Percentiles rank a stretch among this genome's conserved stretches.
Conservation (phyloP, 2,888 invertebrate species). For the Agrenia bidenticulata region DNA sequence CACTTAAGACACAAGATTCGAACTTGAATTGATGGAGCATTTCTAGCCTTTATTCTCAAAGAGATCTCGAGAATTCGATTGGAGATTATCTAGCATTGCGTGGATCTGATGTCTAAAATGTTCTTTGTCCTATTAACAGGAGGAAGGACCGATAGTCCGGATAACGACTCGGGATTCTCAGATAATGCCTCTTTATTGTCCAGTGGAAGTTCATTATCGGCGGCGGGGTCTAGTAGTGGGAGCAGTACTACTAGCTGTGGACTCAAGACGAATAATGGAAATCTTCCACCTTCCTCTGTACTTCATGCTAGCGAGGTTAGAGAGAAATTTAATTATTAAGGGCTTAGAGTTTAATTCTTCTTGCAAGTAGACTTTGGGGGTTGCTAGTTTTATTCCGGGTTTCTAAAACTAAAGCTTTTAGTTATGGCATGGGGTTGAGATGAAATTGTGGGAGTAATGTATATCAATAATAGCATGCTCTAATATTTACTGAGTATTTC, state of each 20-base stretch:
- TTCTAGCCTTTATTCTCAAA: background rate
- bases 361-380: too few relatives aligned
- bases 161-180: conserved; percentile 97
- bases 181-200: conserved; percentile 93
- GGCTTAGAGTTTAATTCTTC: too few relatives aligned
- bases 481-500: too few relatives aligned
- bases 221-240: conserved; percentile 69
- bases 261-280: conserved; percentile 40
- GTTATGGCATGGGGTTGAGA: too few relatives aligned
- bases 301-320: conserved; percentile 48
- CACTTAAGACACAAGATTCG: background rate
- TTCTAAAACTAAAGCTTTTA: too few relatives aligned
- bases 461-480: too few relatives aligned
- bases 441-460: too few relatives aligned
- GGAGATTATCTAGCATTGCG: background rate
- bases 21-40: background rate
- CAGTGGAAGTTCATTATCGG: conserved; percentile 90
- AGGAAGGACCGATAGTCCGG: conserved; percentile 85
- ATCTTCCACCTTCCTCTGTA: conserved; percentile 41
- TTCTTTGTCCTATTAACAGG: conserved; percentile 54
- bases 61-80: background rate
- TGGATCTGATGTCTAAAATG: conserved; percentile 12
- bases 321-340: too few relatives aligned
- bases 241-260: conserved; percentile 51
- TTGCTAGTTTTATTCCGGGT: too few relatives aligned